These are phyloP conservation scores for Sarcophaga peregrina DNA, from an alignment of 1,140 invertebrate species.

Conservation along the genomic window DNA sequence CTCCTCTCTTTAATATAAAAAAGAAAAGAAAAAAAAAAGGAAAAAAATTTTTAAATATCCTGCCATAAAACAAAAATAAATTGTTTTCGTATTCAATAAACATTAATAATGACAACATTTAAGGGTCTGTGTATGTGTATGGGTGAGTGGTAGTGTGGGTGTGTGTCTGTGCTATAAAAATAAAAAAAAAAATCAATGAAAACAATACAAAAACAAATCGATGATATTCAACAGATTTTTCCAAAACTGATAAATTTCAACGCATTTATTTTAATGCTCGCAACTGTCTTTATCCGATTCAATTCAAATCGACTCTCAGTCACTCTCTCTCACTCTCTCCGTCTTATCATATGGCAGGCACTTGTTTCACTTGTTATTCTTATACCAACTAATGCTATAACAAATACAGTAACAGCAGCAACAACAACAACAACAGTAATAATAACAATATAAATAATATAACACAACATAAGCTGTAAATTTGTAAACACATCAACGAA, in stretches of 20 bases:
- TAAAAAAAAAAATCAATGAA: neutral
- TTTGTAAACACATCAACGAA: neutral
- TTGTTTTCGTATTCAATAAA: neutral
- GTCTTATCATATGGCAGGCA: too few species aligned
- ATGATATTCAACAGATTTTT: slow-evolving; percentile 38
- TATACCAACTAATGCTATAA: neutral
- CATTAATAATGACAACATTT: slow-evolving; percentile 19
- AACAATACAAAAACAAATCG: slow-evolving; percentile 31
- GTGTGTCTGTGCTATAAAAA: neutral
- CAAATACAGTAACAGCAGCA: neutral
- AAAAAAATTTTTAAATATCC: too few species aligned
- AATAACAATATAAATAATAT: too few species aligned
- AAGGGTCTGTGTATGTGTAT: too few species aligned
- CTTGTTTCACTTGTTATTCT: too few species aligned
- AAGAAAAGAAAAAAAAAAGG: too few species aligned
- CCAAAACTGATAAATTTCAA: slow-evolving; percentile 36
- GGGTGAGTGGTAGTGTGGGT: too few species aligned
- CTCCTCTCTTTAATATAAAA: too few species aligned
- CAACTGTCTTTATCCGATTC: neutral
- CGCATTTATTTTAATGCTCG: slow-evolving; percentile 21
- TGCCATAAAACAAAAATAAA: neutral
- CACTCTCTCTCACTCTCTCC: too few species aligned
- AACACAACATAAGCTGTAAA: neutral
- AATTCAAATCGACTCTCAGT: neutral
- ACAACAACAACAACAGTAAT: too few species aligned